Evolutionary conservation across 2,797 vertebrate species (phyloP), one percentile per base, ranked within the genome.

Genomic region (Tympanoctomys barrerae): DNA sequence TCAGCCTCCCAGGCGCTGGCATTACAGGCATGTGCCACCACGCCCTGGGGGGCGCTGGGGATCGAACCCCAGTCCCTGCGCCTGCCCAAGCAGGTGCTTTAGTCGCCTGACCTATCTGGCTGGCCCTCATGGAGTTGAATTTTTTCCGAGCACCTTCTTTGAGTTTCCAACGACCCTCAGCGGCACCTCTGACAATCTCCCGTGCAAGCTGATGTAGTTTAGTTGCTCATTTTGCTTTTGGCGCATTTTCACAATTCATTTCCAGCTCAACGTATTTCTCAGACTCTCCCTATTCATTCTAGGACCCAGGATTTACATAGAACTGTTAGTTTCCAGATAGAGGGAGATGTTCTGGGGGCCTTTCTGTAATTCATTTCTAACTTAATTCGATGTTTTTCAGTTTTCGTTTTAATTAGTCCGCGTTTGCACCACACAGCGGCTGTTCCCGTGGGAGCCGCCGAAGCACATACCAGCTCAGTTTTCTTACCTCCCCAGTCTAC

Each of bases 321-420:
- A 86, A 81, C 68, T 39, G 18, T 57, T 42, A 21, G 52, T 81
- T 91, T 85, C 61, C 61, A 86, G 71, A 82, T n/a, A 59, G 54
- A 59, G 42, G 7, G 22, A 80, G 31, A 12, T 87, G 87, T 73
- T 83, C 92, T 64, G 57, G 71, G 14, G 4, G 31, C 62, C 10
- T 52, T 46, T 59, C 83, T 70, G 18, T 26, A 59, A 71, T 39
- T 82, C 16, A 78, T 82, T 59, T 86, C 85, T 59, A 81, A 78
- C 28, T 78, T 59, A 52, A 49, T 22, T 70, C 61, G 31, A 3
- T 31, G 12, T 28, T 75, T 75, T 75, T 46, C 71, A 16, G 6
- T 22, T 28, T 28, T 28, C 7, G 26, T 16, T 26, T 14, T 46
- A 46, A 42, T 46, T 46, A 46, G 39, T 46, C 13, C 24, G 0